A percentile compares a stretch with the other conserved stretches of the same genome.
These are phyloP conservation scores for Macroteleia sp. DNA, from an alignment of 2,888 invertebrate species.

Conservation along the genomic window DNA sequence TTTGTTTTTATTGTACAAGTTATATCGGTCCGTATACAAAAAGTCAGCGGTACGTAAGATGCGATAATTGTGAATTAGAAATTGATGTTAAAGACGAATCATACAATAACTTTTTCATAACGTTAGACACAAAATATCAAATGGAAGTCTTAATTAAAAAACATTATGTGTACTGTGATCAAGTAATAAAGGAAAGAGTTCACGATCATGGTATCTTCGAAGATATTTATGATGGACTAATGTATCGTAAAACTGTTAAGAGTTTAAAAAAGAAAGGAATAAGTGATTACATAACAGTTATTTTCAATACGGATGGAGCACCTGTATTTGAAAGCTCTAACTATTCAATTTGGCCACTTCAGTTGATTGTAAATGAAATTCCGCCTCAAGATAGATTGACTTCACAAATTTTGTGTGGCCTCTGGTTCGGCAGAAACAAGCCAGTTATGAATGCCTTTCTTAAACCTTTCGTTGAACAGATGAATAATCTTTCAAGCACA, in stretches of 20 bases:
- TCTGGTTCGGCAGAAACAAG: constrained; percentile 23
- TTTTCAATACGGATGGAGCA: constrained; percentile 3
- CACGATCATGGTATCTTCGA: background rate
- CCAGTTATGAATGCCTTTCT: constrained; percentile 23
- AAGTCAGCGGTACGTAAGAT: background rate
- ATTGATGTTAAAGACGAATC: constrained; percentile 6
- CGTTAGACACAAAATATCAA: background rate
- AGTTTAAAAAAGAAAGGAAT: background rate
- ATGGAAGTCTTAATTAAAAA: constrained; percentile 2
- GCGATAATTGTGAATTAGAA: background rate
- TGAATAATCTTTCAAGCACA: constrained; percentile 4
- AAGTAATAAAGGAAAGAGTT: background rate
- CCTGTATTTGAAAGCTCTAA: constrained; percentile 16
- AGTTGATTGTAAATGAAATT: constrained; percentile 18
- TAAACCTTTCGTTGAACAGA: constrained; percentile 10
- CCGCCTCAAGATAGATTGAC: constrained; percentile 5
- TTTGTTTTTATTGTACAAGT: too few relatives aligned
- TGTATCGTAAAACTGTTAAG: constrained; percentile 4
- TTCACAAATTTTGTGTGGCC: background rate
- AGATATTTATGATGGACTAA: constrained; percentile 16
- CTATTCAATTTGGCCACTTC: constrained; percentile 23
- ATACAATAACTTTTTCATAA: constrained; percentile 21
- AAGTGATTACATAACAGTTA: background rate
- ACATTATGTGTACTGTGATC: constrained; percentile 1
- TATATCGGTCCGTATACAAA: background rate